Percentiles rank a stretch among this genome's conserved stretches.
phyloP scores from a whole-genome alignment of 1,140 invertebrate species.

The Orius insidiosus region DNA sequence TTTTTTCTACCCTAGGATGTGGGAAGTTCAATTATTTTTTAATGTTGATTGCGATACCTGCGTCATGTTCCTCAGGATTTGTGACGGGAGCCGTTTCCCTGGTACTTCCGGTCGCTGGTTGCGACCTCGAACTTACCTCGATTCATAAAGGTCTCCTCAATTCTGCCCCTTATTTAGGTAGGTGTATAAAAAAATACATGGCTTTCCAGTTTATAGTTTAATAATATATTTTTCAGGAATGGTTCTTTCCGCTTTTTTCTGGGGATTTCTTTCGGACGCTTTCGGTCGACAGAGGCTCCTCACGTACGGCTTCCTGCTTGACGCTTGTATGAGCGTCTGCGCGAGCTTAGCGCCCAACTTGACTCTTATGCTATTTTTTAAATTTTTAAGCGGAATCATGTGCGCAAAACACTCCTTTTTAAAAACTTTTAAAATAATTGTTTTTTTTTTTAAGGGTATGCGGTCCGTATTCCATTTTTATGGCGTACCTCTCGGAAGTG shows the following conservation, averaged over 20 bases:
- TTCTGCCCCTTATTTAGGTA: slow-evolving; percentile 45
- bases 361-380: slow-evolving; percentile 42
- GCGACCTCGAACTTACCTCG: slow-evolving; percentile 43
- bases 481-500: slow-evolving; percentile 50
- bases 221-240: slow-evolving; percentile 44
- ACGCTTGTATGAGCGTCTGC: slow-evolving; percentile 45
- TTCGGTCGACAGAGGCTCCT: slow-evolving; percentile 51
- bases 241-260: slow-evolving; percentile 60
- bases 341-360: slow-evolving; percentile 32
- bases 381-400: slow-evolving; percentile 39
- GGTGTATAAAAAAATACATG: too few relatives aligned
- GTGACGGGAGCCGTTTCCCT: slow-evolving; percentile 46
- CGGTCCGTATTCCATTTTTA: slow-evolving; percentile 50
- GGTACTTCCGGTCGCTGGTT: slow-evolving; percentile 49
- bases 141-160: slow-evolving; percentile 50
- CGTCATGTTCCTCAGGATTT: slow-evolving; percentile 41
- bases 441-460: slow-evolving; percentile 41
- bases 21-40: slow-evolving; percentile 48
- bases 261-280: slow-evolving; percentile 65
- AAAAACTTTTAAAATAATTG: background rate
- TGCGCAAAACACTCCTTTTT: background rate
- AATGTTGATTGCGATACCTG: slow-evolving; percentile 39
- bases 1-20: slow-evolving; percentile 27
- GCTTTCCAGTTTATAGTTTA: too few relatives aligned
- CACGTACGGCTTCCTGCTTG: slow-evolving; percentile 47